These are phyloP conservation scores for Conistra vaccinii DNA, from an alignment of 2,888 invertebrate genomes.

Conservation along the genomic window DNA sequence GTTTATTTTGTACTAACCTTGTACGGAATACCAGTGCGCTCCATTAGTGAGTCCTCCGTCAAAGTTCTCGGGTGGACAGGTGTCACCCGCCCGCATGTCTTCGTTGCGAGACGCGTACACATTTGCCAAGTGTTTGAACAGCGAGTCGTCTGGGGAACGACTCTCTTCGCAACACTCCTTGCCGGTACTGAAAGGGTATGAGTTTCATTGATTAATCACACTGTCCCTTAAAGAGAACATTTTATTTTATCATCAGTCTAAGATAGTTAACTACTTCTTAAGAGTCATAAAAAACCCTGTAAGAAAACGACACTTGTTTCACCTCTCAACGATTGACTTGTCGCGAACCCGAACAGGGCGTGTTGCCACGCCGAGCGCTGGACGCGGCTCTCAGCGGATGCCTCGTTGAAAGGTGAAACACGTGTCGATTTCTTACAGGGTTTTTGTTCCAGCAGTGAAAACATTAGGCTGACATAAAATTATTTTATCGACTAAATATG, in stretches of 20 bases:
- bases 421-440: too few species aligned
- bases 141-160: constrained; percentile 94
- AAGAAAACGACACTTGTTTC: too few species aligned
- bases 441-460: not conserved
- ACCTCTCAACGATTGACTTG: too few species aligned
- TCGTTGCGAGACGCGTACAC: constrained; percentile 94
- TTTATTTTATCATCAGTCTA: not conserved
- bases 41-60: constrained; percentile 96
- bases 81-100: constrained; percentile 94
- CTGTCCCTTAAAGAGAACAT: not conserved
- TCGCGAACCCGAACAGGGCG: too few species aligned
- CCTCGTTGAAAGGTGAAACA: too few species aligned
- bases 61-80: constrained; percentile 94
- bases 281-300: too few species aligned
- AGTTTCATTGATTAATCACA: not conserved
- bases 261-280: too few species aligned
- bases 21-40: constrained; percentile 97
- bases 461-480: not conserved
- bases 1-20: constrained; percentile 87
- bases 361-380: too few species aligned
- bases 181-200: constrained; percentile 81
- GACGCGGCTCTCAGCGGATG: too few species aligned
- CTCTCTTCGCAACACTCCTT: constrained; percentile 94
- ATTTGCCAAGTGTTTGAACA: constrained; percentile 95
- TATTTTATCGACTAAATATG: not conserved